Evolutionary conservation across 2,797 vertebrate genomes (phyloP).

Genomic region (Arctocebus calabarensis): DNA sequence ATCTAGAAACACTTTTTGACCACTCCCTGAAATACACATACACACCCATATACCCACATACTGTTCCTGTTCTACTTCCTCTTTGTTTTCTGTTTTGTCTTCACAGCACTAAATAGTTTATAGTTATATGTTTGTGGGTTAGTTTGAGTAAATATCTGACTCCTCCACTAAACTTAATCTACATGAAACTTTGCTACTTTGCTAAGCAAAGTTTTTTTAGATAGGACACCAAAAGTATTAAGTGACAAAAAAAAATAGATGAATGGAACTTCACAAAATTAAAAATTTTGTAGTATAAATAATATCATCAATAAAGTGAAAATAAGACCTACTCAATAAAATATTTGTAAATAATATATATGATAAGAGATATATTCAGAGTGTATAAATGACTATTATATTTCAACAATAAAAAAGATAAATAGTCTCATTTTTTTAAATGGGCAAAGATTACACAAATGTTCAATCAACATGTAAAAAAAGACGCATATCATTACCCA

Average conservation of each 20-base stretch:
- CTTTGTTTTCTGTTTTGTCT: neutral
- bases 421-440: neutral
- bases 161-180: neutral
- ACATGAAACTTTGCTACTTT: neutral
- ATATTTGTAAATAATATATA: neutral
- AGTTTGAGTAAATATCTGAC: neutral
- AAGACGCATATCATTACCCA: neutral
- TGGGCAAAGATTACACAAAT: neutral
- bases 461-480: neutral
- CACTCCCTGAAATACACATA: neutral
- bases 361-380: neutral
- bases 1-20: neutral
- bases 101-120: neutral
- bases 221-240: neutral
- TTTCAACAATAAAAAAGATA: neutral
- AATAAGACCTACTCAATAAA: neutral
- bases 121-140: neutral
- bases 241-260: neutral
- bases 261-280: neutral
- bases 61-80: neutral
- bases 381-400: neutral
- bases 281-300: neutral
- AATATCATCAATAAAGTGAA: neutral
- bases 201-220: neutral
- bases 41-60: no score